Evolutionary conservation across 2,797 vertebrate species (phyloP).

Genomic region (Bryconaethiops microstoma): DNA sequence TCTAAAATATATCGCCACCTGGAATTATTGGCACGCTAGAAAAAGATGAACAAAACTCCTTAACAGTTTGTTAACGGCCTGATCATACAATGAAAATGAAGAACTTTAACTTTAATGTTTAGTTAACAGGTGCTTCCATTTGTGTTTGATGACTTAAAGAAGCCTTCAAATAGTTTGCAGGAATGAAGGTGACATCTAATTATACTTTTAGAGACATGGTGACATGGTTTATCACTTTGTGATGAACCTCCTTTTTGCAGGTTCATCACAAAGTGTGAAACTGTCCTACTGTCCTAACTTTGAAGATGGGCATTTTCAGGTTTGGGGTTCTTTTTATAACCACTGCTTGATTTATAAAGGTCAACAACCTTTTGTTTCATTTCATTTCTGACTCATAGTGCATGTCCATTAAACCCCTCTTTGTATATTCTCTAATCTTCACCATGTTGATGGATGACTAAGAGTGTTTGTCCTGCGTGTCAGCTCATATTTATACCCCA

Average conservation of each 20-base stretch:
- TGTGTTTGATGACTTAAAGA: background rate
- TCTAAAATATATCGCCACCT: too few species aligned
- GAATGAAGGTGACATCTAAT: background rate
- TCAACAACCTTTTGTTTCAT: background rate
- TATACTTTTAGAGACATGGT: background rate
- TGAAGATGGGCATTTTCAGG: background rate
- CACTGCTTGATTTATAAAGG: background rate
- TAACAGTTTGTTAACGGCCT: too few species aligned
- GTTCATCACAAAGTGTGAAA: background rate
- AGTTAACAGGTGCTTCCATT: background rate
- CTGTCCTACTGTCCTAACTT: background rate
- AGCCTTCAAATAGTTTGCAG: background rate
- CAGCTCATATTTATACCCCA: background rate
- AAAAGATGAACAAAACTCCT: too few species aligned
- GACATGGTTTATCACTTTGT: too few species aligned
- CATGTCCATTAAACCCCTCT: background rate
- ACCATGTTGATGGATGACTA: background rate
- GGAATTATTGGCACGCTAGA: too few species aligned
- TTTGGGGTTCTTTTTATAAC: background rate
- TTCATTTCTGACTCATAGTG: background rate
- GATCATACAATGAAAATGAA: too few species aligned
- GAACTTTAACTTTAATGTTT: background rate
- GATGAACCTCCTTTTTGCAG: too few species aligned
- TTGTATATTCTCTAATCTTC: background rate
- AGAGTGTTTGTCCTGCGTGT: slow-evolving; percentile 1